These are phyloP conservation scores for Euthynnus affinis DNA, from an alignment of 2,797 vertebrate species.

Conservation along the genomic window DNA sequence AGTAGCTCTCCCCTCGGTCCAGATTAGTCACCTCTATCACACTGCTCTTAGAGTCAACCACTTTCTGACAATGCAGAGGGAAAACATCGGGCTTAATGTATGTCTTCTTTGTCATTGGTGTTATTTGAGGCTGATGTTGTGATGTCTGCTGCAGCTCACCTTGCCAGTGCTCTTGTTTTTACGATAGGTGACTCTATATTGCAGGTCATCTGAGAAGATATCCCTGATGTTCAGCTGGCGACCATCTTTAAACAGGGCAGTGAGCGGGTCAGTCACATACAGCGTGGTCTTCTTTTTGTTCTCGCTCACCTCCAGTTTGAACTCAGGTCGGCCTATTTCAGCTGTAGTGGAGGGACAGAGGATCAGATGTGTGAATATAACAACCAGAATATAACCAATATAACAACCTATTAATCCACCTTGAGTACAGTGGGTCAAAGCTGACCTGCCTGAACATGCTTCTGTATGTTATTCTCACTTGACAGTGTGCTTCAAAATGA, in stretches of 20 bases:
- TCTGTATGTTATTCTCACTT: not conserved
- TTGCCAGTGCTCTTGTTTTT: conserved; percentile 91
- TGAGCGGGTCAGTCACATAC: conserved; percentile 84
- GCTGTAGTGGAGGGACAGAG: conserved; percentile 77
- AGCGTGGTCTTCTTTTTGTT: conserved; percentile 82
- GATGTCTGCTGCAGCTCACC: conserved; percentile 77
- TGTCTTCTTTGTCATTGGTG: not conserved
- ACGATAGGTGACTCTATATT: conserved; percentile 89
- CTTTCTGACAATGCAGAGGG: conserved; percentile 83
- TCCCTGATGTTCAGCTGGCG: conserved; percentile 86
- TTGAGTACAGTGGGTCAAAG: too few species aligned
- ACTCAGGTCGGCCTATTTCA: conserved; percentile 85
- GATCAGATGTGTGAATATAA: too few species aligned
- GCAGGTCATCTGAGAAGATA: conserved; percentile 86
- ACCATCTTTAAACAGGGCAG: conserved; percentile 77
- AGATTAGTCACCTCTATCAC: conserved; percentile 78
- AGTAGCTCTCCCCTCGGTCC: conserved; percentile 89
- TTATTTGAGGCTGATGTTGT: too few species aligned
- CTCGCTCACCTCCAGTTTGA: conserved; percentile 79
- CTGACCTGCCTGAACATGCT: not conserved
- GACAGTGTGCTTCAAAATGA: not conserved
- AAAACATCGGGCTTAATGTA: not conserved
- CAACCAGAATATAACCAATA: too few species aligned
- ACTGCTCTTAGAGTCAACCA: conserved; percentile 62
- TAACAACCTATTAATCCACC: too few species aligned